A percentile compares a stretch with the other conserved stretches of the same genome.
Evolutionary conservation across 37 sponge, comb jelly and placozoan genomes (phyloP).

Genomic region (Aphrocallistes beatrix): DNA sequence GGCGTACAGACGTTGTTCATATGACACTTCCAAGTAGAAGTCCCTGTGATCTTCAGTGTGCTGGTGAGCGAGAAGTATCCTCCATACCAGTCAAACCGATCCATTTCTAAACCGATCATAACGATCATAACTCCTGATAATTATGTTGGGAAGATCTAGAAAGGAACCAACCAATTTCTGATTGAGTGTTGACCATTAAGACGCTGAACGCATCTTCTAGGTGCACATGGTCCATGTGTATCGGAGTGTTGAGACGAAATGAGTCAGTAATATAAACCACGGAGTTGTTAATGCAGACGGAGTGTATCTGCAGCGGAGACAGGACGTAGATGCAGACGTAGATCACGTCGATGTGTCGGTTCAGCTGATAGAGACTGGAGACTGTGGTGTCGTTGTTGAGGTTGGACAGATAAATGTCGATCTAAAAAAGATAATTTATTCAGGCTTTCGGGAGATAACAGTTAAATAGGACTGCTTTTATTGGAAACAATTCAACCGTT

Average conservation of each 20-base stretch:
- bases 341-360: not conserved
- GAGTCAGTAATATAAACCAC: not conserved
- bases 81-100: not conserved
- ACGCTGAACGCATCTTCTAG: not conserved
- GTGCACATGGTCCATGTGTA: not conserved
- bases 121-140: no score
- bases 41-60: not conserved
- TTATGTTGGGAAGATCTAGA: no score
- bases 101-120: conserved; percentile 3
- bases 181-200: not conserved
- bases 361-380: not conserved
- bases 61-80: conserved; percentile 7
- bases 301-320: not conserved
- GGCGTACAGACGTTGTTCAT: conserved; percentile 4
- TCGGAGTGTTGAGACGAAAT: not conserved
- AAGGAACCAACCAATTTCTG: not conserved
- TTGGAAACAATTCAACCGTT: no score
- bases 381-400: not conserved
- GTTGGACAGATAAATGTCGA: not conserved
- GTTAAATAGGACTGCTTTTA: no score
- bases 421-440: no score
- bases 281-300: not conserved
- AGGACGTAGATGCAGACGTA: not conserved
- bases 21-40: not conserved
- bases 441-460: no score